Conservation (phyloP, 1,140 invertebrate species). For the Drosophila pandora region DNA sequence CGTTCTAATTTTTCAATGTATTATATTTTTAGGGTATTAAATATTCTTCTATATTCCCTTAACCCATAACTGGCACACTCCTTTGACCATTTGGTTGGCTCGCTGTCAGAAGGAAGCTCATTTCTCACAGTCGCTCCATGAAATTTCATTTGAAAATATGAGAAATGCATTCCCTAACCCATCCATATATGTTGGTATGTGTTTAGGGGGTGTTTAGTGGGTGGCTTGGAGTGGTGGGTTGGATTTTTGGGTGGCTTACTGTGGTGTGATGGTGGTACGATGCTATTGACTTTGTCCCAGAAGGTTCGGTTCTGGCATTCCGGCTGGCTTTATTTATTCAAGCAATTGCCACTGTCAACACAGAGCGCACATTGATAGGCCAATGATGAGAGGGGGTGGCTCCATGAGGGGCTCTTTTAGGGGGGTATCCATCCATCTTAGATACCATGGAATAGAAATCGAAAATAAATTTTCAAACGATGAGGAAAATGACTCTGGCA, state of each 20-base stretch:
- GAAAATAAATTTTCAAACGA: slow-evolving; percentile 59
- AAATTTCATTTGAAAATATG: slow-evolving; percentile 70
- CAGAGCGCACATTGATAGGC: slow-evolving; percentile 51
- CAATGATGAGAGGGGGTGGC: slow-evolving; percentile 44
- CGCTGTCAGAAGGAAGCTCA: slow-evolving; percentile 29
- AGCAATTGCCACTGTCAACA: slow-evolving; percentile 77
- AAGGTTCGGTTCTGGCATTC: slow-evolving; percentile 18
- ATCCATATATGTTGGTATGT: slow-evolving; percentile 6
- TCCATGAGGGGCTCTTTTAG: background rate
- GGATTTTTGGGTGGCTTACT: background rate
- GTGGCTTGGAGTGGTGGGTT: background rate
- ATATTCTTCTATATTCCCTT: background rate
- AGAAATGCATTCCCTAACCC: slow-evolving; percentile 47
- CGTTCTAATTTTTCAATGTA: too few species aligned
- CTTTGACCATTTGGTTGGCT: slow-evolving; percentile 38
- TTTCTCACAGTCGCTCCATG: slow-evolving; percentile 58
- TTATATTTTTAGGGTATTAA: background rate
- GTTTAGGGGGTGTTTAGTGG: background rate
- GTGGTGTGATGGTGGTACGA: background rate
- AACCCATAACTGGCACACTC: slow-evolving; percentile 4
- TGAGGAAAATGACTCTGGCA: slow-evolving; percentile 53
- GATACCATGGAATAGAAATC: slow-evolving; percentile 51
- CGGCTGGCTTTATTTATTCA: slow-evolving; percentile 68
- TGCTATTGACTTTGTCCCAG: slow-evolving; percentile 47
- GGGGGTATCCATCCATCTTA: too few species aligned